phyloP scores from a whole-genome alignment of 1,140 invertebrate genomes.

The Chrysopa pallens region DNA sequence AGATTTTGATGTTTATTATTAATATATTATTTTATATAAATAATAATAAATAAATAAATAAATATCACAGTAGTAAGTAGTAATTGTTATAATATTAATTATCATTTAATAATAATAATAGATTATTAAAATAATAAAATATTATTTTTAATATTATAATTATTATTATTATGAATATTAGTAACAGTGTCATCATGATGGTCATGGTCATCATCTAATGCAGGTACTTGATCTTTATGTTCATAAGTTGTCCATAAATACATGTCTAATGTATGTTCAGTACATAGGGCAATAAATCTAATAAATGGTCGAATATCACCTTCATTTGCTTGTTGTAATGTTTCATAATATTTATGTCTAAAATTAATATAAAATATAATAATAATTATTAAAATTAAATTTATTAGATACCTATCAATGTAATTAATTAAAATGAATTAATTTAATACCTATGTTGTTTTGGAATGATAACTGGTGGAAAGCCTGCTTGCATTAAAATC shows the following conservation, averaged over 20 bases:
- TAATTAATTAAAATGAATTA: not conserved
- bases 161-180: no score
- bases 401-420: not conserved
- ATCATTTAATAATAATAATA: constrained; percentile 4
- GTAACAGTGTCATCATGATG: no score
- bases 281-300: constrained; percentile 86
- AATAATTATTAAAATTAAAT: constrained; percentile 3
- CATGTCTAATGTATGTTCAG: constrained; percentile 82
- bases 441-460: constrained; percentile 76
- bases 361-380: constrained; percentile 3
- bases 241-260: constrained; percentile 62
- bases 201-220: no score
- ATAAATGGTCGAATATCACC: constrained; percentile 87
- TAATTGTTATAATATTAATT: constrained; percentile 28
- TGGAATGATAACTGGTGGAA: constrained; percentile 86
- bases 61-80: constrained; percentile 4
- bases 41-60: no score
- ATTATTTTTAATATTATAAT: no score
- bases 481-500: constrained; percentile 94
- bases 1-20: no score
- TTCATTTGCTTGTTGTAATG: constrained; percentile 75
- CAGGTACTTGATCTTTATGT: no score
- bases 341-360: constrained; percentile 63
- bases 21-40: no score
- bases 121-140: no score